Conservation (phyloP, 2,797 vertebrate genomes). For the Tiaroga cobitis region DNA sequence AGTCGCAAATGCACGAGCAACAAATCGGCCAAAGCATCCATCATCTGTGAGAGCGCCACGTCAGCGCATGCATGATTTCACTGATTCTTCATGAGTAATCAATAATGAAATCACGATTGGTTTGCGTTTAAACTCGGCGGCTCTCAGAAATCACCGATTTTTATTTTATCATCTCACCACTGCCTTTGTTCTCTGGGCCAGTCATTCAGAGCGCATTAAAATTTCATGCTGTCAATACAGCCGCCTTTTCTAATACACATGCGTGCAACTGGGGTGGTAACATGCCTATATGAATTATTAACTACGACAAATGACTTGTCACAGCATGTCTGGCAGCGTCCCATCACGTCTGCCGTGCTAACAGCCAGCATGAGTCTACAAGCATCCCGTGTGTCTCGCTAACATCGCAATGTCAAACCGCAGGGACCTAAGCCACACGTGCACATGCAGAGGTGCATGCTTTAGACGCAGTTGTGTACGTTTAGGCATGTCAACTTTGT, state of each 20-base stretch:
- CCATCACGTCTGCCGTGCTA: conserved; percentile 32
- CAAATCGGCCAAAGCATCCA: conserved; percentile 35
- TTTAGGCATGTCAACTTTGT: neutral
- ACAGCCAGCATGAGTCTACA: conserved; percentile 44
- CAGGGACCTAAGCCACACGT: conserved; percentile 11
- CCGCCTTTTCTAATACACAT: conserved; percentile 36
- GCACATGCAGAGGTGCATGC: neutral
- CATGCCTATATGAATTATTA: conserved; percentile 61
- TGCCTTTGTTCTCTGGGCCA: conserved; percentile 34
- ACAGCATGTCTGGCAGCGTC: conserved; percentile 44
- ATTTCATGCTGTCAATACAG: conserved; percentile 56
- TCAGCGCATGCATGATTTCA: conserved; percentile 32
- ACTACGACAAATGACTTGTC: conserved; percentile 60
- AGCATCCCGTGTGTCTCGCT: conserved; percentile 31
- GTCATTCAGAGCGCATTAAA: conserved; percentile 46
- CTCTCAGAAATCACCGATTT: conserved; percentile 41
- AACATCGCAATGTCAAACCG: conserved; percentile 16
- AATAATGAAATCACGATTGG: conserved; percentile 30
- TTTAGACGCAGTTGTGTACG: neutral
- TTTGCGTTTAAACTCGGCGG: conserved; percentile 9
- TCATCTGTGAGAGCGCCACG: conserved; percentile 9
- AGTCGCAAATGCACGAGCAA: conserved; percentile 16
- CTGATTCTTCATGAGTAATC: conserved; percentile 6
- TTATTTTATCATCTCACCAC: conserved; percentile 35
- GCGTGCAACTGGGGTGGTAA: conserved; percentile 33